Percentiles rank a stretch among this genome's conserved stretches.
Evolutionary conservation across 1,140 invertebrate species (phyloP).

Genomic region (Coelopa frigida): DNA sequence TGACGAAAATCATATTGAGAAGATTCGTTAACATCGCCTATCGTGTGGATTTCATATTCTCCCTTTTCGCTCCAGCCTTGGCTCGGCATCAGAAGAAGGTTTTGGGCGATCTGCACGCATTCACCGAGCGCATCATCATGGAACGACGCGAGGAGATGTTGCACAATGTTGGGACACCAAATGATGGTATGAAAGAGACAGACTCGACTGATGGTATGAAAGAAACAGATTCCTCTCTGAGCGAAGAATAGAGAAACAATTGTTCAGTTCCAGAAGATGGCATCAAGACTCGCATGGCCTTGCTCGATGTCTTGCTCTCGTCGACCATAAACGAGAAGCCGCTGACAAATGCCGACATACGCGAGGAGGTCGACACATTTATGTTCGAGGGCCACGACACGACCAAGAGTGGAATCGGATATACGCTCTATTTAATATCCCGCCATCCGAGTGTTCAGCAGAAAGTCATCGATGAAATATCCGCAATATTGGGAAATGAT

Average conservation of each 20-base stretch:
- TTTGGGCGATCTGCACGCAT: slow-evolving; percentile 22
- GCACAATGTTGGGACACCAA: no score
- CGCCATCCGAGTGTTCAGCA: slow-evolving; percentile 38
- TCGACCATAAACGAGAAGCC: slow-evolving; percentile 49
- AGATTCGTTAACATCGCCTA: slow-evolving; percentile 21
- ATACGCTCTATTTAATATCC: slow-evolving; percentile 13
- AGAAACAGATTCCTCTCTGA: not conserved
- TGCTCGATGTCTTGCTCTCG: slow-evolving; percentile 65
- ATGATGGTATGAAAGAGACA: no score
- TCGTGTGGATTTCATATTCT: slow-evolving; percentile 24
- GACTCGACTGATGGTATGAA: no score
- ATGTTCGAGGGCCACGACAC: slow-evolving; percentile 56
- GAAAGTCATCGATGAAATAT: slow-evolving; percentile 51
- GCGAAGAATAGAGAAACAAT: not conserved
- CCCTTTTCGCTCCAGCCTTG: slow-evolving; percentile 14
- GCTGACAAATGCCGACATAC: slow-evolving; percentile 55
- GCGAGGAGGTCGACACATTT: slow-evolving; percentile 65
- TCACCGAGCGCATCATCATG: slow-evolving; percentile 24
- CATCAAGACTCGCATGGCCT: slow-evolving; percentile 55
- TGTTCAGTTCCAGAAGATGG: slow-evolving; percentile 17
- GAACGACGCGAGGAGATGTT: slow-evolving; percentile 17
- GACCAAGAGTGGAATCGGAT: slow-evolving; percentile 10
- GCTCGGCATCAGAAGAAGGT: slow-evolving; percentile 19
- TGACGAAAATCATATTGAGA: slow-evolving; percentile 1
- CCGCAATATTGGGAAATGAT: slow-evolving; percentile 45